Conservation (phyloP, 2,797 vertebrate species). For the Phataginus tetradactyla region DNA sequence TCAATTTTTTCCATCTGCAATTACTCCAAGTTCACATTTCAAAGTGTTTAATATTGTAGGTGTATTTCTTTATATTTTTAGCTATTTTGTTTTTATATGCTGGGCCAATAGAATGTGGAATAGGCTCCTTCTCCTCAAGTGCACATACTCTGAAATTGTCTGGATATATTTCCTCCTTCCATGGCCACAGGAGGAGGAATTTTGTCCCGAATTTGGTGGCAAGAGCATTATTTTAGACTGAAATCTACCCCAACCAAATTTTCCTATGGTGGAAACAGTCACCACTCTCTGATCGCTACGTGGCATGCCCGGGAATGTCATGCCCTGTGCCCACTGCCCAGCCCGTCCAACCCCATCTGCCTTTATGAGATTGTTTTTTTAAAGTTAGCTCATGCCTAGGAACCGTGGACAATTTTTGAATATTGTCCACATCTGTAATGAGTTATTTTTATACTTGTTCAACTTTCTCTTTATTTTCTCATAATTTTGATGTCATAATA, state of each 20-base stretch:
- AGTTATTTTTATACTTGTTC: not conserved
- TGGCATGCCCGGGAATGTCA: not conserved
- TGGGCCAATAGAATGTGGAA: not conserved
- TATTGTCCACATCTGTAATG: not conserved
- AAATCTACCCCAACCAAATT: not conserved
- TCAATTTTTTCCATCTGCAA: not conserved
- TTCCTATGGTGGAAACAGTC: not conserved
- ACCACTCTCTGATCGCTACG: not conserved
- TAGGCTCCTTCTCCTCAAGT: not conserved
- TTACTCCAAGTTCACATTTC: not conserved
- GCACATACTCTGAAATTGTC: not conserved
- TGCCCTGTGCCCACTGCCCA: not conserved
- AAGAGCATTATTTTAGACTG: not conserved
- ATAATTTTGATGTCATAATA: not conserved
- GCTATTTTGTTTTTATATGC: not conserved
- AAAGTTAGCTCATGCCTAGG: not conserved
- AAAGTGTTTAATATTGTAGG: not conserved
- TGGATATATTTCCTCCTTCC: not conserved
- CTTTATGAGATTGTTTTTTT: not conserved
- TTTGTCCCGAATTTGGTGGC: not conserved
- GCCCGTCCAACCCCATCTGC: not conserved
- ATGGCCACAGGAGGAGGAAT: not conserved
- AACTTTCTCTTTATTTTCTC: not conserved
- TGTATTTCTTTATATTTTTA: not conserved
- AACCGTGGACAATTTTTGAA: not conserved